phyloP scores from a whole-genome alignment of 2,888 invertebrate species.

The Polydrusus cervinus region DNA sequence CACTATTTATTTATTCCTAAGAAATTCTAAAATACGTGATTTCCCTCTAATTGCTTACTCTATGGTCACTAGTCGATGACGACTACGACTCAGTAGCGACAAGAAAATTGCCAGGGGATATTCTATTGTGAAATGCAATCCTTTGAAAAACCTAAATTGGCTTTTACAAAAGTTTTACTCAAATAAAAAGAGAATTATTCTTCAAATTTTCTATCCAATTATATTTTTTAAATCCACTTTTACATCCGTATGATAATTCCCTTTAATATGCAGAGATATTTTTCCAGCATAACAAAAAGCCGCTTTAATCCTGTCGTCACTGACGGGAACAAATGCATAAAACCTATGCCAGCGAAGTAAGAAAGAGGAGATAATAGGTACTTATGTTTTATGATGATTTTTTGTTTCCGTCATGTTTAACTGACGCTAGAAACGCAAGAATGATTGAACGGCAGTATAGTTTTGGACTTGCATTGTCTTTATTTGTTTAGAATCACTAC shows the following conservation, averaged over 20 bases:
- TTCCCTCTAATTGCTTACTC: too few species aligned
- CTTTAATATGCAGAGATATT: background rate
- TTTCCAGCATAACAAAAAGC: conserved; percentile 5
- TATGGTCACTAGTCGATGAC: too few species aligned
- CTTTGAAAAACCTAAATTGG: background rate
- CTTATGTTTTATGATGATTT: conserved; percentile 7
- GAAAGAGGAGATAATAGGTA: background rate
- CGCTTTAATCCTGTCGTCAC: conserved; percentile 3
- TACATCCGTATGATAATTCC: background rate
- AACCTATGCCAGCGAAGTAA: conserved; percentile 1
- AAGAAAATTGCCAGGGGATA: too few species aligned
- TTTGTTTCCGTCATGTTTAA: background rate
- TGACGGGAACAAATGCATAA: background rate
- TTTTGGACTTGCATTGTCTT: too few species aligned
- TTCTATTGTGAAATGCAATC: too few species aligned
- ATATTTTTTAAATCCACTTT: background rate
- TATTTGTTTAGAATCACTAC: too few species aligned
- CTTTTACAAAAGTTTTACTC: too few species aligned
- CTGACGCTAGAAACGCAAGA: too few species aligned
- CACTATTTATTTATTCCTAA: too few species aligned
- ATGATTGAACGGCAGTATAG: too few species aligned
- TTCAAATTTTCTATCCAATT: background rate
- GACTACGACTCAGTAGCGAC: too few species aligned
- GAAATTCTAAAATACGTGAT: too few species aligned
- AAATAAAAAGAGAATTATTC: background rate